Base-by-base conservation (phyloP, 2,113 vertebrate genomes). In the Tachuris rubrigastra region DNA sequence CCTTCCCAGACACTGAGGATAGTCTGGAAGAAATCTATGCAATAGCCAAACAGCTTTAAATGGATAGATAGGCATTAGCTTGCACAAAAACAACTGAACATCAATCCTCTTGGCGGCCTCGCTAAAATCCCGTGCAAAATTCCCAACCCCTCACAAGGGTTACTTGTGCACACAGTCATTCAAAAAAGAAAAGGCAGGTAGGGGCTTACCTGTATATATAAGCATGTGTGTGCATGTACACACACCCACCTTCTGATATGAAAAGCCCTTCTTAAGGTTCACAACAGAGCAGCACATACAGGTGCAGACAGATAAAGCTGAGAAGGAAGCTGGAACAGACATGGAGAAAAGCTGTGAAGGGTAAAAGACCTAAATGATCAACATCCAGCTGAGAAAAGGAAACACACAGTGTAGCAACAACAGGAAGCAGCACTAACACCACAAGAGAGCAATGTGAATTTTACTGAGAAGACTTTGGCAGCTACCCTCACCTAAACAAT, bases 301-400 rank as follows among this genome's bases (percentile, higher is more conserved):
- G 49, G 28, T 56, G 22, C 44, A 63, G 68, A 22, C 37, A 13
- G 31, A 7, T 12, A 15, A 59, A 69, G 74, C 59, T 0, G 0
- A 71, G 55, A 59, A 18, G 25, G 41, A 81, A 80, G 33, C 33
- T 91, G 89, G 37, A 78, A 85, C 0, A 39, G 35, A 20, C 50
- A 71, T 0, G 2, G 80, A 81, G 71, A 65, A 85, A 69, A 93
- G 60, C 18, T 58, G 25, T 11, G n/a, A n/a, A 50, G 39, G 30
- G 27, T 56, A 21, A 71, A 91, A 68, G 39, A 44, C 22, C 14
- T 17, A 25, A 44, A 22, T 22, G 14, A 44, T 35, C 79, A 31
- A 16, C 41, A 46, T 6, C 12, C 56, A 82, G 21, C 24, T 78
- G 53, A 85, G 55, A 55, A 85, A 92, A 87, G 1, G 1, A 66